Evolutionary conservation across 2,888 invertebrate genomes (phyloP), one percentile per base, ranked within the genome.

Genomic region (Leptarthrus brevirostris): DNA sequence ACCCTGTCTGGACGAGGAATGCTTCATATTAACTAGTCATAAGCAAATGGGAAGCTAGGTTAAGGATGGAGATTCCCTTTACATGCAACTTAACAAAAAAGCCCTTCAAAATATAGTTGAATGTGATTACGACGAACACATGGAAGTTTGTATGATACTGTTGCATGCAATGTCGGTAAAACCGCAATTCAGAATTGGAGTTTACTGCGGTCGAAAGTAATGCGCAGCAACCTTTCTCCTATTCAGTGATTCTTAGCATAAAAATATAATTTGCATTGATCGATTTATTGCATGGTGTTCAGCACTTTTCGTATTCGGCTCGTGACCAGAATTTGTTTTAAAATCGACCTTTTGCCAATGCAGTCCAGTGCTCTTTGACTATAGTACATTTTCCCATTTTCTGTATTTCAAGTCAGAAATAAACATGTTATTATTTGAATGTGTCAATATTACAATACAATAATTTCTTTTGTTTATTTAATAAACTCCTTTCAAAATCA

Each of bases 231-330:
- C 49, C 6, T 49, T 6, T 8, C n/a, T n/a, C n/a, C 40, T 44
- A 12, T 44, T 64, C 44, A 20, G 12, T 44, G 61, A 12, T 64
- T 64, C 44, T 47, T 22, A 14, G 8, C 64, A 61, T 36, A 34
- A 61, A 61, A 61, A 12, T 12, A 20, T 30, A 40, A 40, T 40
- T 47, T 64, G 64, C 40, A 64, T 64, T 64, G 40, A 64, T 64
- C 44, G 64, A 64, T 64, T 64, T 64, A 64, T 64, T 44, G 47
- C 64, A 64, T 44, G 64, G 47, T 24, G 12, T 44, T 64, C 24
- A 12, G 47, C n/a, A 64, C 14, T 44, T 47, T 26, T 47, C 16
- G 18, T 44, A 10, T 14, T 20, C 22, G 22, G 8, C 14, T 64
- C 64, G 47, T 47, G 26, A 44, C 47, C 3, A 40, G 40, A 1